Percentiles rank a stretch among this genome's conserved stretches.
Conservation (phyloP, 2,888 invertebrate genomes). For the Coenonympha arcania region DNA sequence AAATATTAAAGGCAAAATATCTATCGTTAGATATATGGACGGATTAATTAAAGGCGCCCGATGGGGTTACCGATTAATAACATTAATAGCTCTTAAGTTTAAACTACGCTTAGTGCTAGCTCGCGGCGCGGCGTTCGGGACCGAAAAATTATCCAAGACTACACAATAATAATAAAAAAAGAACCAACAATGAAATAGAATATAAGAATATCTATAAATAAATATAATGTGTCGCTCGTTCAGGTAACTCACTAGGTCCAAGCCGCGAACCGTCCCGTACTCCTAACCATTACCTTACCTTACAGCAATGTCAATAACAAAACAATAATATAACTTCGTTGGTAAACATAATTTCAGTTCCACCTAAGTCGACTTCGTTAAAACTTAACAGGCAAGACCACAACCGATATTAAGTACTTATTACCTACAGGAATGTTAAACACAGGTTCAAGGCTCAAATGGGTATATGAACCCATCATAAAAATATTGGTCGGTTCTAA, state of each 20-base stretch:
- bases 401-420: constrained; percentile 76
- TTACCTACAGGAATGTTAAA: constrained; percentile 67
- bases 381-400: constrained; percentile 76
- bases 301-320: constrained; percentile 59
- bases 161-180: constrained; percentile 39
- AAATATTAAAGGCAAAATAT: constrained; percentile 75
- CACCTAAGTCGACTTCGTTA: constrained; percentile 65
- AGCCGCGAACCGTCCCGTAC: constrained; percentile 44
- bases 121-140: constrained; percentile 56
- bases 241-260: constrained; percentile 70
- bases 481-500: constrained; percentile 1
- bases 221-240: constrained; percentile 63
- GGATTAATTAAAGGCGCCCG: constrained; percentile 74
- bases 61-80: constrained; percentile 70
- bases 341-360: constrained; percentile 72
- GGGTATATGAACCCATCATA: constrained; percentile 8
- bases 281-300: too few species aligned
- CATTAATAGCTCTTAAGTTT: constrained; percentile 61
- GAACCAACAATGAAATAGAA: constrained; percentile 66
- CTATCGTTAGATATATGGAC: constrained; percentile 73
- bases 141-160: constrained; percentile 35
- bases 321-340: constrained; percentile 65
- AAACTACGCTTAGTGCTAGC: constrained; percentile 46
- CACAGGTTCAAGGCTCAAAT: constrained; percentile 15
- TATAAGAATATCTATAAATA: constrained; percentile 66